phyloP scores from a whole-genome alignment of 2,113 vertebrate genomes.

The Pteruthius melanotis region DNA sequence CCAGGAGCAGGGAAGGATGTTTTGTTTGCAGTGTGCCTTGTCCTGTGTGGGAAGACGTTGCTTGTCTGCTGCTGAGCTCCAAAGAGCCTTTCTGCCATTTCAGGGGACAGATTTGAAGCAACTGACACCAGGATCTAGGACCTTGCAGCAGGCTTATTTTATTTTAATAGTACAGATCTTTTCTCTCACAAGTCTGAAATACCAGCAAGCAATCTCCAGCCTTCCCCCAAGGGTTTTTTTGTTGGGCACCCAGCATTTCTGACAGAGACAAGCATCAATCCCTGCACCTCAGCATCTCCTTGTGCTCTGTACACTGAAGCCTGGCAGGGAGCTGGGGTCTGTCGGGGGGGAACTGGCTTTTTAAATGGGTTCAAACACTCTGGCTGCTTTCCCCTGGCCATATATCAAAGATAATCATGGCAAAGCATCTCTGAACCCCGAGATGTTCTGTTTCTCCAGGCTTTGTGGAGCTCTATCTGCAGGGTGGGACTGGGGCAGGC shows the following conservation, averaged over 20 bases:
- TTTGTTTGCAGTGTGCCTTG: not conserved
- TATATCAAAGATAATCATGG: not conserved
- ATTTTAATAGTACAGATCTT: not conserved
- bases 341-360: not conserved
- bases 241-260: not conserved
- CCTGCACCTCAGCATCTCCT: not conserved
- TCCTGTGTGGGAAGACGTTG: not conserved
- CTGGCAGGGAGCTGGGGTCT: not conserved
- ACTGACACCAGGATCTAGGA: not conserved
- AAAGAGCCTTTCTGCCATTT: not conserved
- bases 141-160: not conserved
- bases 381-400: not conserved
- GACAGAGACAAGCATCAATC: not conserved
- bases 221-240: not conserved
- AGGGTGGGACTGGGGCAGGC: not conserved
- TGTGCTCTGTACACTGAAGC: rapidly evolving
- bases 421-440: not conserved
- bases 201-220: not conserved
- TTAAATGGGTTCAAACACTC: not conserved
- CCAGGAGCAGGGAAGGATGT: not conserved
- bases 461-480: not conserved
- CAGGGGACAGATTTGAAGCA: not conserved
- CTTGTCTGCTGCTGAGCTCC: not conserved
- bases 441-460: not conserved
- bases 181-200: not conserved